phyloP scores from a whole-genome alignment of 2,113 vertebrate species.

The Furnarius figulus region DNA sequence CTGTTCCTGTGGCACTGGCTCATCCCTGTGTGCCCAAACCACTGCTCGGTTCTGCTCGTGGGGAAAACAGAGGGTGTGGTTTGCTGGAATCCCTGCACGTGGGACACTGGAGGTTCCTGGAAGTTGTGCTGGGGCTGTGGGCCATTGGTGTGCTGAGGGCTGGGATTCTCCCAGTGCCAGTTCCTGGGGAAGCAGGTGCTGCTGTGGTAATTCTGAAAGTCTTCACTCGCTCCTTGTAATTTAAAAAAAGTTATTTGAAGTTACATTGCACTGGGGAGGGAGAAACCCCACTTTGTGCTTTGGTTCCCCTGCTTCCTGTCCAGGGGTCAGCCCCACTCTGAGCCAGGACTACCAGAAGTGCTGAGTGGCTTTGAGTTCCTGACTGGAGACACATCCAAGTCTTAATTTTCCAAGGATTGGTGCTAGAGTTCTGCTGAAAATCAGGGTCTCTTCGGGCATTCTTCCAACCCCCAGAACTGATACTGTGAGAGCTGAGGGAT shows the following conservation, averaged over 20 bases:
- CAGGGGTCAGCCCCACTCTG: background rate
- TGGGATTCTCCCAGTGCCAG: background rate
- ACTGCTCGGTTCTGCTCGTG: fast-evolving
- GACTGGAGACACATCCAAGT: background rate
- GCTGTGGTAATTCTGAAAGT: background rate
- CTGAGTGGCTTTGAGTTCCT: background rate
- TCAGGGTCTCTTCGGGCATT: background rate
- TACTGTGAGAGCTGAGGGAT: background rate
- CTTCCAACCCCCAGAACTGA: background rate
- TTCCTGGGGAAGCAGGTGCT: background rate
- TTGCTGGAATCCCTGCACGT: background rate
- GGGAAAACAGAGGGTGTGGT: fast-evolving
- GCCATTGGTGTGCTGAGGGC: background rate
- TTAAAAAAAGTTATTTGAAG: background rate
- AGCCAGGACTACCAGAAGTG: background rate
- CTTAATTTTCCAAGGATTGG: conserved; percentile 25
- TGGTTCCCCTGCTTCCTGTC: background rate
- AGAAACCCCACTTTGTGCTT: background rate
- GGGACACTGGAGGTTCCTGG: background rate
- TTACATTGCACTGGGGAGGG: background rate
- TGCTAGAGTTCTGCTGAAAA: conserved; percentile 13
- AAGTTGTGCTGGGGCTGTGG: background rate
- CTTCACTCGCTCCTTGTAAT: background rate
- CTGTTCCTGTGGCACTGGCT: fast-evolving
- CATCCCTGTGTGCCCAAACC: fast-evolving